Base-by-base conservation (phyloP, 2,113 vertebrate species). In the Pan troglodytes region DNA sequence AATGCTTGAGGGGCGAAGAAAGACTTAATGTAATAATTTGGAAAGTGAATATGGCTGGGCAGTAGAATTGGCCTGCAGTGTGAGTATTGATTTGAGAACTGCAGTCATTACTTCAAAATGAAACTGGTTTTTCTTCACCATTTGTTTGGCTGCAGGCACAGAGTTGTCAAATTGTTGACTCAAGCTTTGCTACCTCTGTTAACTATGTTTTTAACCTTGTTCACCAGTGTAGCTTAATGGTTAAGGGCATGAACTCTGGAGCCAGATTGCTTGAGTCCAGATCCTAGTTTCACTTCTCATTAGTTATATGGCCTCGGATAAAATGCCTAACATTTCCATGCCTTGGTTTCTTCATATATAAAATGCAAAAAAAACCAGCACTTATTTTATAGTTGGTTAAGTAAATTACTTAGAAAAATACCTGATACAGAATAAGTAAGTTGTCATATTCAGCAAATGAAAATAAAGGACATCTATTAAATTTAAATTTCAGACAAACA, bases 401-500 rank as follows among this genome's bases (percentile, higher is more conserved):
- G 35, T 52, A 86, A 90, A 68, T 70, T 52, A 95, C 67, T 87
- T 88, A 67, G 43, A 83, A 64, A 67, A 30, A 5, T 88, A 23
- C 2, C 67, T 48, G 4, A 10, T 78, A 79, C 8, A 68, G 27
- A 83, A 67, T 83, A 88, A 90, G 35, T 17, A 78, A 35, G 23
- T 90, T 90, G 50, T 76, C 45, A 84, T 67, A 68, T 55, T 88
- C 73, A 50, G 32, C 38, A 75, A 94, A 85, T 68, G 73, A 89
- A 93, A 96, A 68, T 72, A 88, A 16, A 50, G 45, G 25, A 30
- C 45, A 32, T 27, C 30, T 23, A 43, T 80, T 80, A 73, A 83
- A 88, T 55, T 89, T 57, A 75, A 94, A 81, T 81, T 93, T 80
- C 72, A 92, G 32, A 75, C 68, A 78, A 82, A 35, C 23, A 64